Conservation (phyloP, 2,888 invertebrate genomes). For the Cheilosia scutellata region DNA sequence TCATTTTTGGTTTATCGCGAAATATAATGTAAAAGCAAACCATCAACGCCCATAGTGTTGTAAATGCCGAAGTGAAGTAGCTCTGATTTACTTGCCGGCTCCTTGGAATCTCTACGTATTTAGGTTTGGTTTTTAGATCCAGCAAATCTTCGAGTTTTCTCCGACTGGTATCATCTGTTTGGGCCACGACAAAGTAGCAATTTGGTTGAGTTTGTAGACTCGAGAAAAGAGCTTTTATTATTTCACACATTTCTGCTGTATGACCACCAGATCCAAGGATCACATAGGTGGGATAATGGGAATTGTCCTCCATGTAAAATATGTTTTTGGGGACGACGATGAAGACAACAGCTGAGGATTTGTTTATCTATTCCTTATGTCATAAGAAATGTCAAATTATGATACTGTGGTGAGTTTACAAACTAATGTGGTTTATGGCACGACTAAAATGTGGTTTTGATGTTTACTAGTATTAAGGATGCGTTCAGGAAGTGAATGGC, state of each 20-base stretch:
- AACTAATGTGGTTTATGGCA: neutral
- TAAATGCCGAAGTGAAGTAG: conserved; percentile 90
- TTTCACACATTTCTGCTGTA: conserved; percentile 95
- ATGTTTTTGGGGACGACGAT: neutral
- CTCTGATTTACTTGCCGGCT: conserved; percentile 95
- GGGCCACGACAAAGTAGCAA: conserved; percentile 89
- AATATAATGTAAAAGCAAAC: conserved; percentile 89
- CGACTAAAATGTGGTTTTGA: neutral
- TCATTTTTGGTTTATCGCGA: conserved; percentile 90
- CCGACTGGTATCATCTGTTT: conserved; percentile 90
- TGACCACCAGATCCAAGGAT: conserved; percentile 86
- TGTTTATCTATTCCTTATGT: neutral
- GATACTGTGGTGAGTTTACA: neutral
- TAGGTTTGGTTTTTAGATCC: conserved; percentile 82
- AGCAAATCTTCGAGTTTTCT: conserved; percentile 86
- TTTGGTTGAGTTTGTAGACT: conserved; percentile 85
- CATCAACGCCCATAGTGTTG: conserved; percentile 90
- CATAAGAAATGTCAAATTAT: neutral
- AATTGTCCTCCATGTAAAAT: conserved; percentile 24
- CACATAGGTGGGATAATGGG: conserved; percentile 79
- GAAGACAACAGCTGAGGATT: neutral
- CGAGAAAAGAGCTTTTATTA: conserved; percentile 86
- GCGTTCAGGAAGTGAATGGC: neutral
- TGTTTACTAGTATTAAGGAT: neutral
- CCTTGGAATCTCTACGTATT: conserved; percentile 88